Evolutionary conservation across 1,140 invertebrate genomes (phyloP).

Genomic region (Aphelenchoides besseyi): DNA sequence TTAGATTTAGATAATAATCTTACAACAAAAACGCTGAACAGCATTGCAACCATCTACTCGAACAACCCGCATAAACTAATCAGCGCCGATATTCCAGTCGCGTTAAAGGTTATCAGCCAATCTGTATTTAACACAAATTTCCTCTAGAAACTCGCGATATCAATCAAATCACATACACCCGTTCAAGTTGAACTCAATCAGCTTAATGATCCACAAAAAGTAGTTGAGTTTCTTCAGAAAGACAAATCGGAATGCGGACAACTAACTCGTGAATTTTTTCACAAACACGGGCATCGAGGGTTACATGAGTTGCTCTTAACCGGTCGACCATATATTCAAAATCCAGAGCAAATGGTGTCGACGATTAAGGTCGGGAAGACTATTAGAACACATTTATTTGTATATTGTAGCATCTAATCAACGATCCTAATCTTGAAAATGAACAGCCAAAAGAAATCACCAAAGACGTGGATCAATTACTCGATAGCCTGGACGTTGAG

Average conservation of each 20-base stretch:
- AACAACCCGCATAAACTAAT: conserved; percentile 29
- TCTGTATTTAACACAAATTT: not conserved
- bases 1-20: conserved; percentile 32
- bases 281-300: conserved; percentile 73
- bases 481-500: not conserved
- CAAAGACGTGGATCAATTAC: not conserved
- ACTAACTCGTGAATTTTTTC: conserved; percentile 69
- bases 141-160: conserved; percentile 12
- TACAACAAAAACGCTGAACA: conserved; percentile 21
- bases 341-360: conserved; percentile 5
- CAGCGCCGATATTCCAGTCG: conserved; percentile 35
- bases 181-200: conserved; percentile 15
- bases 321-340: conserved; percentile 23
- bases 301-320: conserved; percentile 70
- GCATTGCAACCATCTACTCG: conserved; percentile 32
- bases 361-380: conserved; percentile 5
- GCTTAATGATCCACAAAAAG: conserved; percentile 25
- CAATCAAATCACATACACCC: conserved; percentile 26
- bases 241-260: conserved; percentile 60
- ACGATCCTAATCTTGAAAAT: not conserved
- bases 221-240: conserved; percentile 12
- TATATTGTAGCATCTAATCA: conserved; percentile 8
- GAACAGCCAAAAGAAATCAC: not conserved
- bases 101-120: conserved; percentile 2
- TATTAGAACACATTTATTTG: not conserved